Evolutionary conservation across 2,797 vertebrate species (phyloP), one percentile per base, ranked within the genome.

Genomic region (Diceros bicornis): DNA sequence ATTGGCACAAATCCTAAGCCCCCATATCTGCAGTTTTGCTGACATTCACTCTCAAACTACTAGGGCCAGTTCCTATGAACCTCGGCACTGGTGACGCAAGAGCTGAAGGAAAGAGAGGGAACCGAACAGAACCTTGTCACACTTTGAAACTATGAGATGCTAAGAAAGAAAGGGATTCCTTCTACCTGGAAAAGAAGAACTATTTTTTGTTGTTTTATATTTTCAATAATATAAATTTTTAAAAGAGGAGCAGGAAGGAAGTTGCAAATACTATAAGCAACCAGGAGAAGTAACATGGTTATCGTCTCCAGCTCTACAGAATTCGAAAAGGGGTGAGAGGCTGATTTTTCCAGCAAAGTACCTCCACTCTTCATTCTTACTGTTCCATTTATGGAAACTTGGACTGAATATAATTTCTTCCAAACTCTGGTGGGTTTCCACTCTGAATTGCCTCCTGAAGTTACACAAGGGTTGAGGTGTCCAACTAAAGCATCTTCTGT

Each of bases 101-200:
- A 86, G 55, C 55, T 2, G 0, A 18, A 37, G 16, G 29, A 57
- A 25, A 55, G 21, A 41, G 2, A 20, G 44, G 5, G 11, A 75
- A 12, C n/a, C 13, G 44, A 85, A 47, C 16, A 8, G 44, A 78
- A 8, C 29, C 25, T 71, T 34, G 20, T 47, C 69, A 92, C 81
- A 57, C 64, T 52, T 34, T 3, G 21, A 32, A 88, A 81, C 44
- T 55, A 25, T 41, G 57, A 79, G 64, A 57, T 20, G 3, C 47
- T 69, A 41, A 34, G 23, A 81, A 79, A 91, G 81, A 29, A 79
- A 94, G 41, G 2, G 5, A 92, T 83, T 86, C 62, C 57, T 62
- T 59, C 5, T 3, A 32, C 12, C 64, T 79, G 29, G 13, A 29
- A 95, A 93, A 85, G 44, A 71, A 23, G 44, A 71, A 23, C 6